Percentiles rank a stretch among this genome's conserved stretches.
Conservation (phyloP, 2,113 vertebrate genomes). For the Tonatia bakeri region DNA sequence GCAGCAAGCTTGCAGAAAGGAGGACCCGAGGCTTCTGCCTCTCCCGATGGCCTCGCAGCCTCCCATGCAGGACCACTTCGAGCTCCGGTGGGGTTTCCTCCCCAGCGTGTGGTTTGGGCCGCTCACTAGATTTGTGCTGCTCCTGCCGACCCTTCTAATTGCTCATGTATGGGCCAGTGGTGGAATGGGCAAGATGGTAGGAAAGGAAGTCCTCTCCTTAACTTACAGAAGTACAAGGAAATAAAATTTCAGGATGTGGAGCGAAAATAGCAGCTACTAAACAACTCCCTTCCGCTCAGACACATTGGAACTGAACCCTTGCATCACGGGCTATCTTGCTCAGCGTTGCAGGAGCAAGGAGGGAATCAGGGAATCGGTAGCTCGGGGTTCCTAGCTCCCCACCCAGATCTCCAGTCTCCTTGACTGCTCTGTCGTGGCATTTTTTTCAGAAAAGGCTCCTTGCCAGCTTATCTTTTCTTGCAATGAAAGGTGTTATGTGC, state of each 20-base stretch:
- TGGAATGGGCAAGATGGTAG: not conserved
- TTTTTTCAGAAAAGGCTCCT: constrained; percentile 43
- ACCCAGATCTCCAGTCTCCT: not conserved
- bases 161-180: not conserved
- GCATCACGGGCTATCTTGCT: not conserved
- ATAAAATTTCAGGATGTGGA: not conserved
- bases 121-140: not conserved
- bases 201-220: not conserved
- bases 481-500: not conserved
- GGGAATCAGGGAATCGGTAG: accelerated
- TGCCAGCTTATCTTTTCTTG: not conserved
- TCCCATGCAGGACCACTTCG: not conserved
- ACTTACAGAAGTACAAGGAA: not conserved
- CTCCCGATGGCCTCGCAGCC: accelerated
- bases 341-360: not conserved
- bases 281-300: not conserved
- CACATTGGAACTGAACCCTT: not conserved
- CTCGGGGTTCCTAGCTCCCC: not conserved
- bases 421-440: not conserved
- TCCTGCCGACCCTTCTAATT: not conserved
- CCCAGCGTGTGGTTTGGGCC: not conserved
- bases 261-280: not conserved
- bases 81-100: not conserved
- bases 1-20: not conserved
- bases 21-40: not conserved